These are phyloP conservation scores for Chlorops oryzae DNA, from an alignment of 1,140 invertebrate genomes.

Conservation along the genomic window DNA sequence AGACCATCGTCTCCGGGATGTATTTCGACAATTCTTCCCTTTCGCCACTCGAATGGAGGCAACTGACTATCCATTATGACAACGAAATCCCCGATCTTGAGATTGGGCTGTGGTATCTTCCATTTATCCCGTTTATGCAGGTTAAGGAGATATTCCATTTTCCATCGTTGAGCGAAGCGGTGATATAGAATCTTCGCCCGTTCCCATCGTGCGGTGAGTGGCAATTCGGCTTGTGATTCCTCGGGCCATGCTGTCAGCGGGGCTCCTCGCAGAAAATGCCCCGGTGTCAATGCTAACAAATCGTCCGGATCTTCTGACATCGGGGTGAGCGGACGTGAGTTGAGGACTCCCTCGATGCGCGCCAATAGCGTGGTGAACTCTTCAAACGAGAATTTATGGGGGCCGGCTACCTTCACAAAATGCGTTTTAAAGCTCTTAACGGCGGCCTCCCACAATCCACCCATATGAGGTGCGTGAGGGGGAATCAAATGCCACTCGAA, in stretches of 20 bases:
- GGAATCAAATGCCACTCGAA: no score
- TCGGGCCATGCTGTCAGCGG: neutral
- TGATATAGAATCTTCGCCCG: no score
- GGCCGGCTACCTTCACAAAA: neutral
- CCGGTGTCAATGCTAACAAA: conserved; percentile 1
- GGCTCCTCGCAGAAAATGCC: conserved; percentile 3
- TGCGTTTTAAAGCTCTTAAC: conserved; percentile 2
- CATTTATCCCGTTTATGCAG: no score
- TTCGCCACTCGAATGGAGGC: no score
- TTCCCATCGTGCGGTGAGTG: neutral
- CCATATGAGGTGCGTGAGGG: conserved; percentile 4
- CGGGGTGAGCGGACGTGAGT: conserved; percentile 7
- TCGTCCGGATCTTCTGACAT: neutral
- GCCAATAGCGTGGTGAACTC: conserved; percentile 1
- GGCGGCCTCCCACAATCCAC: conserved; percentile 2
- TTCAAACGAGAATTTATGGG: neutral
- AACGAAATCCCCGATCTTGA: no score
- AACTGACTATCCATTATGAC: no score
- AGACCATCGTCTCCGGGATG: no score
- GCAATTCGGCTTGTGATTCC: no score
- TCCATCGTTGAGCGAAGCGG: no score
- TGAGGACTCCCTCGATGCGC: conserved; percentile 1
- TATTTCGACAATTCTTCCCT: no score
- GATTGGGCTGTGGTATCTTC: no score
- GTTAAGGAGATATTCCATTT: no score